Evolutionary conservation across 2,797 vertebrate genomes (phyloP).

Genomic region (Lepilemur ruficaudatus): DNA sequence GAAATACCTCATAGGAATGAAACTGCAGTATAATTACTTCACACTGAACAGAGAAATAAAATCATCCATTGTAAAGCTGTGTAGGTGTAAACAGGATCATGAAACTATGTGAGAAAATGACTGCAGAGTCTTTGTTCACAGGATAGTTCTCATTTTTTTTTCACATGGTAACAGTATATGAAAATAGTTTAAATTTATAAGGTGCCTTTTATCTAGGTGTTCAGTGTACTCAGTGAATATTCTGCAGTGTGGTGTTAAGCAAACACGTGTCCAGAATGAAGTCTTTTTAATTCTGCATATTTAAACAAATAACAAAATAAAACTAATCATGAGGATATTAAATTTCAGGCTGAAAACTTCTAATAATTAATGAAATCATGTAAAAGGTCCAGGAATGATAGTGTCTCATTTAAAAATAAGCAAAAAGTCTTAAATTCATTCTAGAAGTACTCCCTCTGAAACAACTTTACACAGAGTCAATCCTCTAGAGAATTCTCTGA

Average conservation of each 20-base stretch:
- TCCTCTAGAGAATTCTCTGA: neutral
- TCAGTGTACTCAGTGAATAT: neutral
- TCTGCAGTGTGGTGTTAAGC: neutral
- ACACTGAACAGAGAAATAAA: conserved; percentile 26
- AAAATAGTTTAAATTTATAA: conserved; percentile 14
- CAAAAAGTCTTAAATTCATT: neutral
- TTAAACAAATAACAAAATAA: neutral
- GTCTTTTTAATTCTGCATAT: neutral
- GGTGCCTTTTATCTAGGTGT: neutral
- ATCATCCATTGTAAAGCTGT: neutral
- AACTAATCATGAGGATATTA: neutral
- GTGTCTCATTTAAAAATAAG: neutral
- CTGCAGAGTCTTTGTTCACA: neutral
- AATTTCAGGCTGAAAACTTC: neutral
- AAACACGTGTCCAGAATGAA: neutral
- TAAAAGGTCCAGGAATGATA: neutral
- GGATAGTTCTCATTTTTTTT: conserved; percentile 31
- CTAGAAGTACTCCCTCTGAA: neutral
- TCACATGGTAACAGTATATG: neutral
- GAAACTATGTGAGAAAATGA: conserved; percentile 28
- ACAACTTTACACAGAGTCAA: neutral
- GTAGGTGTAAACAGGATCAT: neutral
- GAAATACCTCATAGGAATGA: neutral
- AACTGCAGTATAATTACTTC: conserved; percentile 29
- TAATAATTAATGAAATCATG: neutral